Evolutionary conservation across 2,888 invertebrate genomes (phyloP), one percentile per base, ranked within the genome.

Genomic region (Prosapia bicincta): DNA sequence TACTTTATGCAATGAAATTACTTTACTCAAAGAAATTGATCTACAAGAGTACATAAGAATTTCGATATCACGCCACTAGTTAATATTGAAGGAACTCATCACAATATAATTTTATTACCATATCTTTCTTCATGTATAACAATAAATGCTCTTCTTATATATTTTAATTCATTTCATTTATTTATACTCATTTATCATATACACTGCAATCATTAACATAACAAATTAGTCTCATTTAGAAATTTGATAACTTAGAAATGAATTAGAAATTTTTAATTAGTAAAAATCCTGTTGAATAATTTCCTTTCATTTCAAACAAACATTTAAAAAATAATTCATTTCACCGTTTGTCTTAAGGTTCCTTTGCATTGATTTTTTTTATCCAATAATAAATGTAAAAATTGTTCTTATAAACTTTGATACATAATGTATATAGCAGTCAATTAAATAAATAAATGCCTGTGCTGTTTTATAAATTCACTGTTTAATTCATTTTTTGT

Each of bases 131-230:
- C 32, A 15, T 70, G 38, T 43, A 23, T 38, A n/a, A n/a, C n/a
- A n/a, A n/a, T n/a, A n/a, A n/a, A n/a, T n/a, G 20, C 25, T 70
- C 38, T 30, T 70, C 70, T 70, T 70, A 20, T 1, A n/a, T 20
- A 38, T 13, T 68, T 26, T 68, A 13, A n/a, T 68, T 10, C 30
- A n/a, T n/a, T n/a, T n/a, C n/a, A n/a, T n/a, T n/a, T n/a, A n/a
- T n/a, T n/a, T n/a, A n/a, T n/a, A n/a, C 13, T 26, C 30, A n/a
- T 69, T 69, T 69, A 28, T n/a, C 69, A 28, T 69, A 38, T 30
- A 30, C 54, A 54, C 67, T 67, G 67, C 28, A 26, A 13, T 67
- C 26, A 67, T 6, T 2, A 67, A 67, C 15, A 25, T 10, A 24
- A 10, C 25, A 67, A 26, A 66, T 66, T 66, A 67, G 26, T 54